Evolutionary conservation across 1,140 invertebrate genomes (phyloP).

Genomic region (Apis cerana): DNA sequence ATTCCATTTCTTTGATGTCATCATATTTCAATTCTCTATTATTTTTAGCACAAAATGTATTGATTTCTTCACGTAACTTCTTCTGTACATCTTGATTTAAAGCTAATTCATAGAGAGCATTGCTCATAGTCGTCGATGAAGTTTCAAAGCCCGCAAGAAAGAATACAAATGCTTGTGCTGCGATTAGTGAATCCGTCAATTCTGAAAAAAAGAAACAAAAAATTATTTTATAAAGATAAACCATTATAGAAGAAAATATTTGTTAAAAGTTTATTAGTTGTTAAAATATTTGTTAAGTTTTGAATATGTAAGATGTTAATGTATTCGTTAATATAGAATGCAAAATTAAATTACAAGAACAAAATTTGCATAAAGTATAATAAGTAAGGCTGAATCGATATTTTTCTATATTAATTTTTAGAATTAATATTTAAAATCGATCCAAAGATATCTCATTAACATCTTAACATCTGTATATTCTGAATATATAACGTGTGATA

Average conservation of each 20-base stretch:
- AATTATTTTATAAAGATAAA: too few relatives aligned
- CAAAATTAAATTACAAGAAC: too few relatives aligned
- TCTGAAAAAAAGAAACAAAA: constrained; percentile 50
- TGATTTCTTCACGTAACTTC: constrained; percentile 80
- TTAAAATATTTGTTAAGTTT: too few relatives aligned
- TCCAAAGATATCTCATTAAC: too few relatives aligned
- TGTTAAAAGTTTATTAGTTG: not conserved
- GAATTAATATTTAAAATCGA: too few relatives aligned
- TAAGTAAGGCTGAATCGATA: too few relatives aligned
- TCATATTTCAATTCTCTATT: constrained; percentile 60
- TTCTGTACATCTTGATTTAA: constrained; percentile 81
- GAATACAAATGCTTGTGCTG: constrained; percentile 76
- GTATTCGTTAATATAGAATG: too few relatives aligned
- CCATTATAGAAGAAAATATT: not conserved
- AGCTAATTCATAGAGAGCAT: constrained; percentile 79
- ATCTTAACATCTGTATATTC: too few relatives aligned
- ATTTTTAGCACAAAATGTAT: constrained; percentile 52
- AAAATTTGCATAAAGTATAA: too few relatives aligned
- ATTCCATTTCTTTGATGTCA: constrained; percentile 65
- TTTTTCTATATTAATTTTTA: too few relatives aligned
- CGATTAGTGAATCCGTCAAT: constrained; percentile 61
- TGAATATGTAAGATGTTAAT: too few relatives aligned
- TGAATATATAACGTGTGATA: too few relatives aligned
- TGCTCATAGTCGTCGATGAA: constrained; percentile 80
- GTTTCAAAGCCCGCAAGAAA: constrained; percentile 83